Conservation (phyloP, 2,113 vertebrate genomes). For the Pao palembangensis region DNA sequence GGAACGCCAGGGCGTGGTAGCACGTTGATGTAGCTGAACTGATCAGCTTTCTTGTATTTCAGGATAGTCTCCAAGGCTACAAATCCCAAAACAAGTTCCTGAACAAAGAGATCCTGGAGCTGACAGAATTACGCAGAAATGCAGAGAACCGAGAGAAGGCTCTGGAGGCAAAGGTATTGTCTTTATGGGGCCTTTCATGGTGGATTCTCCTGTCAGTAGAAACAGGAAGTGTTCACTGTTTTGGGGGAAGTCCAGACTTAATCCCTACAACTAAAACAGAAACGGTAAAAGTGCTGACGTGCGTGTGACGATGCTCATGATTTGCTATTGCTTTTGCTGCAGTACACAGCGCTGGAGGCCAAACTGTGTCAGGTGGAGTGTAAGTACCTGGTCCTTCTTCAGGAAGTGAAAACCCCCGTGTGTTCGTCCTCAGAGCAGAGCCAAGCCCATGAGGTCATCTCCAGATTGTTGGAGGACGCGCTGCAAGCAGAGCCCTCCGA, state of each 20-base stretch:
- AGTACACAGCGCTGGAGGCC: constrained; percentile 90
- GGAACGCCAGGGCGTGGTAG: not conserved
- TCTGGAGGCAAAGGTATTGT: constrained; percentile 86
- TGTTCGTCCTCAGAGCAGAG: constrained; percentile 84
- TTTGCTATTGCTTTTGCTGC: constrained; percentile 10
- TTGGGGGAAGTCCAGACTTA: constrained; percentile 31
- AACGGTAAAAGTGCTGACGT: not conserved
- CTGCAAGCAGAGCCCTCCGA: constrained; percentile 84
- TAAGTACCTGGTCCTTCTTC: constrained; percentile 92
- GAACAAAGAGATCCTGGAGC: constrained; percentile 97
- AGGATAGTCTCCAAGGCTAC: constrained; percentile 95
- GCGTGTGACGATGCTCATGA: not conserved
- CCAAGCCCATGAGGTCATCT: constrained; percentile 84
- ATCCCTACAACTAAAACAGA: constrained; percentile 1
- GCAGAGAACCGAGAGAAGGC: constrained; percentile 85
- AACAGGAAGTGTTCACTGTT: constrained; percentile 45
- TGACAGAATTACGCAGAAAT: constrained; percentile 87
- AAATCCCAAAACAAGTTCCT: constrained; percentile 97
- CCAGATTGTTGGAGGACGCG: constrained; percentile 89
- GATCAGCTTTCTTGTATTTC: constrained; percentile 19
- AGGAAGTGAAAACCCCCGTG: constrained; percentile 89
- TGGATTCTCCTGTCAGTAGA: constrained; percentile 11
- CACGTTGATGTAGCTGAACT: not conserved
- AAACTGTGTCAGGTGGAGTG: constrained; percentile 96
- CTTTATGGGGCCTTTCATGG: not conserved